Base-by-base conservation (phyloP, 2,888 invertebrate species). In the Netelia inedita region DNA sequence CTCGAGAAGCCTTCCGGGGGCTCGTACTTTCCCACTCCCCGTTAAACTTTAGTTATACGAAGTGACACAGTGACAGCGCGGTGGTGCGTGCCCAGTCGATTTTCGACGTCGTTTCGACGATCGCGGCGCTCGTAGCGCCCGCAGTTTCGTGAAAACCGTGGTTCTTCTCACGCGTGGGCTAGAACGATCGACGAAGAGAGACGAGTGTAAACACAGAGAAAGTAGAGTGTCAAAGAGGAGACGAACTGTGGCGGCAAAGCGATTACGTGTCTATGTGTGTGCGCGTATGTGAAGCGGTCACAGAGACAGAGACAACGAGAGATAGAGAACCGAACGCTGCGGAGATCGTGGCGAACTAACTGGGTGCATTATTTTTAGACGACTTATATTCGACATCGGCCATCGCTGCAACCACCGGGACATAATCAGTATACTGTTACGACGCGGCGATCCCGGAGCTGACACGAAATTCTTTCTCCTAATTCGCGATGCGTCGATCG, bases 331-430 rank as follows among this genome's bases (percentile, higher is more conserved):
- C 9, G 57, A 57, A 57, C 50, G 66, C 35, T 53, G 19, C 50
- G 10, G 53, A 28, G 59, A 79, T 79, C 65, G 68, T 59, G 73
- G 53, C 61, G n/a, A 79, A 82, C 74, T 75, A 79, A 82, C 74
- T 75, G 74, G 79, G 69, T 71, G 69, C 73, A 85, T 85, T 85
- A 82, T 82, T 82, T 82, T 79, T 79, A 82, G 85, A 82, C 79
- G 61, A 28, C 63, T 73, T 57, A 66, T 57, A 66, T 79, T 79
- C 69, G 79, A 50, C 50, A 57, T 41, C 68, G 65, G 43, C 23
- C 79, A 14, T 28, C n/a, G 23, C 66, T 23, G 72, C 63, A 63
- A 79, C 63, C 71, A 73, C 66, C 73, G 74, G 50, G 23, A 50
- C 55, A 14, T 28, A 43, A 41, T 46, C 53, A 50, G 72, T 66